These are phyloP conservation scores for Colinus virginianus DNA, from an alignment of 2,113 vertebrate genomes.

Conservation along the genomic window DNA sequence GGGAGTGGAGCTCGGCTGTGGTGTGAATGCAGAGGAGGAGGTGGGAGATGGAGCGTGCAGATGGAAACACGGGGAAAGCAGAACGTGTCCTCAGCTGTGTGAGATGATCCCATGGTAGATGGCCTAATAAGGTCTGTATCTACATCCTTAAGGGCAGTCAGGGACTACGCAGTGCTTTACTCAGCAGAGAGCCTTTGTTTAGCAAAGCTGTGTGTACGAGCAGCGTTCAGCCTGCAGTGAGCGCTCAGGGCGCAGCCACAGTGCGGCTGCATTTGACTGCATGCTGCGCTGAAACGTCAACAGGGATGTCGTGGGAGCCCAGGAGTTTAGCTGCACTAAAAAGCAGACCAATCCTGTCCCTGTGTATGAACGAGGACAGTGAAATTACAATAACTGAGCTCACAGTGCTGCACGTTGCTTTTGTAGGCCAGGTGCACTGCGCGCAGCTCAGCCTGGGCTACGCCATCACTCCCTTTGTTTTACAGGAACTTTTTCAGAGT, in stretches of 20 bases:
- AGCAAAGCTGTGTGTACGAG: background rate
- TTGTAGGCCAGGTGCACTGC: fast-evolving
- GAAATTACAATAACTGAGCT: background rate
- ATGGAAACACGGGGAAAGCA: background rate
- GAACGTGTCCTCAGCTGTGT: background rate
- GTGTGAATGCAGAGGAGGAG: fast-evolving
- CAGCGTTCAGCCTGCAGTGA: background rate
- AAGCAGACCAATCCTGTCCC: background rate
- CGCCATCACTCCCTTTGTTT: fast-evolving
- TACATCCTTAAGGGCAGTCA: background rate
- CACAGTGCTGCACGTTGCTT: background rate
- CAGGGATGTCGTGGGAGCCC: background rate
- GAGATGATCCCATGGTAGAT: background rate
- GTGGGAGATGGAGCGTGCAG: background rate
- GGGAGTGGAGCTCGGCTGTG: background rate
- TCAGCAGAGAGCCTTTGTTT: slow-evolving; percentile 16
- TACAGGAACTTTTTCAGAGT: background rate
- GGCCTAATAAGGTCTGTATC: background rate
- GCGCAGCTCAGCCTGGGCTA: fast-evolving
- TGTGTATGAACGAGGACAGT: background rate
- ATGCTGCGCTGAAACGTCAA: background rate
- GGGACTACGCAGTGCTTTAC: background rate
- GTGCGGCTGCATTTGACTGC: background rate
- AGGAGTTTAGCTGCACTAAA: background rate
- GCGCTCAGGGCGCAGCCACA: background rate